A percentile compares a stretch with the other conserved stretches of the same genome.
Conservation (phyloP, 2,113 vertebrate species). For the Pygoscelis antarcticus region DNA sequence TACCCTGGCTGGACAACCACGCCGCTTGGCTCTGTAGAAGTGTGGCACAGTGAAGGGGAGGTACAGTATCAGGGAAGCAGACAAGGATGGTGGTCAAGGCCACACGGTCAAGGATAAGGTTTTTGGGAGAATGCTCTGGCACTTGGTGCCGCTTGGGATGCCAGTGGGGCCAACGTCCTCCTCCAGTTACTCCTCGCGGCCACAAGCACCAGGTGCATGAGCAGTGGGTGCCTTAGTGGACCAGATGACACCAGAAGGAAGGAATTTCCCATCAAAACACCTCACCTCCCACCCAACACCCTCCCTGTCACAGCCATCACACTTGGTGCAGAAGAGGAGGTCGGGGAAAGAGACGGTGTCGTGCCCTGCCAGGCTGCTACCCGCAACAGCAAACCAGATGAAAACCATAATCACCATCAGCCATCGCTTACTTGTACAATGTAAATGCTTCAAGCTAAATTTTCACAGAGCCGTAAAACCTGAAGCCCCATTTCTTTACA, state of each 20-base stretch:
- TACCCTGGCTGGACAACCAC: accelerated
- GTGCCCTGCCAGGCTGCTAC: background rate
- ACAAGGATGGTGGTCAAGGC: background rate
- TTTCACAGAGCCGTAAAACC: background rate
- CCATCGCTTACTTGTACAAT: accelerated
- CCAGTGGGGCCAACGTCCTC: accelerated
- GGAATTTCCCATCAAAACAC: background rate
- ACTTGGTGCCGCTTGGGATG: background rate
- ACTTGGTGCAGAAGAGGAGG: background rate
- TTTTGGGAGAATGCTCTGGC: background rate
- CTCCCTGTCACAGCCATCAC: background rate
- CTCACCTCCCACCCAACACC: background rate
- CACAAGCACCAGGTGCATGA: background rate
- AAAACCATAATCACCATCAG: background rate
- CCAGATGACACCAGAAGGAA: background rate
- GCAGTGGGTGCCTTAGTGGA: background rate
- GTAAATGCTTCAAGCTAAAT: background rate
- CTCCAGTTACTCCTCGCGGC: background rate
- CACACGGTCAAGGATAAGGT: background rate
- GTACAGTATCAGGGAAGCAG: background rate
- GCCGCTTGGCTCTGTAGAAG: background rate
- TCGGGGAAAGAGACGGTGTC: accelerated
- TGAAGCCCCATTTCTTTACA: background rate
- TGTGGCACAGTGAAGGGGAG: background rate
- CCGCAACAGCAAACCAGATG: accelerated